A percentile compares a stretch with the other conserved stretches of the same genome.
Conservation (phyloP, 2,113 vertebrate species). For the Sus scrofa region T2T-Sscrofa CM000826.6:44831501-44832000, state of each 20-base stretch:
- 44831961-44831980: background rate
- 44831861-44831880: background rate
- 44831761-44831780: background rate
- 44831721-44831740: background rate
- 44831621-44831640: background rate
- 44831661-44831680: background rate
- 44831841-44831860: fast-evolving
- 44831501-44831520: background rate
- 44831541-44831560: background rate
- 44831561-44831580: background rate
- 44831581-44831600: background rate
- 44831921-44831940: background rate
- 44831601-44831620: background rate
- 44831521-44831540: background rate
- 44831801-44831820: background rate
- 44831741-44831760: background rate
- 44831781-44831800: background rate
- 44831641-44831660: background rate
- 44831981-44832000: background rate
- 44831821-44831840: background rate
- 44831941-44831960: background rate
- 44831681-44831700: background rate
- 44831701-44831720: background rate
- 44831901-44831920: background rate
- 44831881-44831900: background rate